phyloP scores from a whole-genome alignment of 2,888 invertebrate species.

The Cenopis cana region DNA sequence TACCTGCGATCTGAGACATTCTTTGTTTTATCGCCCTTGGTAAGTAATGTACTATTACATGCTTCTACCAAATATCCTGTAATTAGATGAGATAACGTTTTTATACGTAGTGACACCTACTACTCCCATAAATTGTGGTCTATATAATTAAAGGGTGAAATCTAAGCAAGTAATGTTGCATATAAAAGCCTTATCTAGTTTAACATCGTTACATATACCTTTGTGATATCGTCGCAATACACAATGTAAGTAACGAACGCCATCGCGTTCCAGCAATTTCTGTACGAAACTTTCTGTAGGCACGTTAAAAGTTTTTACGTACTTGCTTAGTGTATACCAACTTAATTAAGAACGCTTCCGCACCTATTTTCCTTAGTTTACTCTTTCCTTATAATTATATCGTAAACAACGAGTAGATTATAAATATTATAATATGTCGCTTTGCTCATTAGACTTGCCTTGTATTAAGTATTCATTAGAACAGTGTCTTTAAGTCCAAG shows the following conservation, averaged over 20 bases:
- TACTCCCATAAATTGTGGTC: too few species aligned
- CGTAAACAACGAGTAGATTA: neutral
- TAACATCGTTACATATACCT: neutral
- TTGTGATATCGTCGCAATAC: neutral
- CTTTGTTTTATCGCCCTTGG: too few species aligned
- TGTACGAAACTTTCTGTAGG: conserved; percentile 2
- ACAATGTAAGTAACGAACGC: conserved; percentile 1
- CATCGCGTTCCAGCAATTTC: neutral
- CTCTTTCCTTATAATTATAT: neutral
- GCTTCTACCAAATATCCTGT: too few species aligned
- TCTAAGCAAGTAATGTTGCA: neutral
- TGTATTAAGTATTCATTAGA: neutral
- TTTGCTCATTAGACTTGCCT: neutral
- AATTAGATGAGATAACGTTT: too few species aligned
- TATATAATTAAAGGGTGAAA: neutral
- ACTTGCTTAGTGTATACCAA: neutral
- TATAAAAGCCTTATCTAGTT: neutral
- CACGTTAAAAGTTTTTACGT: neutral
- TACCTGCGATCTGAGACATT: too few species aligned
- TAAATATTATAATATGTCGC: neutral
- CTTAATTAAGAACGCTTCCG: conserved; percentile 8
- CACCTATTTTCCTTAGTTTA: neutral
- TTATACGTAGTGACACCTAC: too few species aligned
- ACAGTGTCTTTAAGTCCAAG: neutral
- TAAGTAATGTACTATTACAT: too few species aligned